Conservation (phyloP, 2,113 vertebrate species). For the Petromus typicus region DNA sequence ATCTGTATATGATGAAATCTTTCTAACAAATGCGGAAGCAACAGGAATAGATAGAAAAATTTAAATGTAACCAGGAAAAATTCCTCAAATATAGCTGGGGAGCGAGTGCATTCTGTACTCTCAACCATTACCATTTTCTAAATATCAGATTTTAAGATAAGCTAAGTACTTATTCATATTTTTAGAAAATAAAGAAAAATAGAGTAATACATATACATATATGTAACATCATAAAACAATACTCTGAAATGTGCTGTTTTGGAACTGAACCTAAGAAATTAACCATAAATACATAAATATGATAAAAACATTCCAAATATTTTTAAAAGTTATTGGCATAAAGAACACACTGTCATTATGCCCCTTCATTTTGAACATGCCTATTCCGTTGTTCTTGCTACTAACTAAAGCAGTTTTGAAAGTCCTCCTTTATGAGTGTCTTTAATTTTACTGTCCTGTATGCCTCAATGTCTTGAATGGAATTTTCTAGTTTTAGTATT, state of each 20-base stretch:
- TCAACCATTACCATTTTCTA: not conserved
- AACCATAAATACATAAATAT: not conserved
- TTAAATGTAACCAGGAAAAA: not conserved
- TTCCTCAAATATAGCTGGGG: not conserved
- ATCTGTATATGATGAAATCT: not conserved
- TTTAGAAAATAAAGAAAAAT: not conserved
- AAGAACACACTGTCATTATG: not conserved
- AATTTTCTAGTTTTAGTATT: not conserved
- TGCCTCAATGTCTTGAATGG: not conserved
- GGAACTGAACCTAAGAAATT: not conserved
- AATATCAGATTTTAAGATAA: not conserved
- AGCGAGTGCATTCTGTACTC: not conserved
- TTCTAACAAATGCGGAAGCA: slow-evolving; percentile 3
- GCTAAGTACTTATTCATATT: not conserved
- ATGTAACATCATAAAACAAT: not conserved
- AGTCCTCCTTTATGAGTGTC: not conserved
- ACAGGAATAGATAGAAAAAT: not conserved
- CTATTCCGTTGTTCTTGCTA: not conserved
- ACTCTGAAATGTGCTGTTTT: not conserved
- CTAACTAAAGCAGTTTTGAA: not conserved
- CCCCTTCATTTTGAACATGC: not conserved
- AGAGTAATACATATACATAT: not conserved
- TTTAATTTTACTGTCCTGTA: not conserved
- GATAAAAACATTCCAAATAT: not conserved
- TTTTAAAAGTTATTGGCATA: not conserved